Evolutionary conservation across 2,113 vertebrate genomes (phyloP), one percentile per base, ranked within the genome.

Genomic region (Neodontobutis hainanensis): DNA sequence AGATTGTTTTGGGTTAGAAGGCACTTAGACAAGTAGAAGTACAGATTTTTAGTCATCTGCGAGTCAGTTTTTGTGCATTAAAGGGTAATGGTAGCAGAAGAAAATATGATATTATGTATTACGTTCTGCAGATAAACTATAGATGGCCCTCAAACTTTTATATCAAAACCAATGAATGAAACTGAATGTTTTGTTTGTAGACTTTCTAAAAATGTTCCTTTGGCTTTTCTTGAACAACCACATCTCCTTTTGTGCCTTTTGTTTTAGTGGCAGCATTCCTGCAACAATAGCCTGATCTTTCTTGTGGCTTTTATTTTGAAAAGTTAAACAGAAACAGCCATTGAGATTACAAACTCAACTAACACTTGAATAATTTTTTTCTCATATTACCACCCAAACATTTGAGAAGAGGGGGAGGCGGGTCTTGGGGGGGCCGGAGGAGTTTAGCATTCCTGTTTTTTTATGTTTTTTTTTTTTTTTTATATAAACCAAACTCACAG

Each of bases 241-340:
- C 49, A 57, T 45, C 67, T 10, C 27, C 57, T 44, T 57, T 70
- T 63, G 42, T 14, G 43, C 70, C 46, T 65, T 79, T 43, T 64
- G 16, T 55, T 71, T 93, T 92, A 92, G 92, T 94, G 96, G 94
- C 94, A 95, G 94, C 92, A 94, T 38, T 92, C 94, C 93, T 93
- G 94, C 93, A 93, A 92, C 92, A 53, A 66, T 87, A 87, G 87
- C 82, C 76, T 75, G 49, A 36, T 75, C 62, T 72, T 85, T 87
- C 75, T 81, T 84, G 87, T 81, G 75, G 65, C 81, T 85, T 88
- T 88, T 65, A 62, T 52, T 81, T 87, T 81, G 78, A 88, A 89
- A 88, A 86, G 83, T 70, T 76, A 85, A 85, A 87, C 82, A 82
- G 77, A 90, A 89, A 87, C 83, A 90, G 88, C 89, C 86, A 85